Evolutionary conservation across 2,113 vertebrate genomes (phyloP), one percentile per base, ranked within the genome.

Genomic region (Eidolon helvum): DNA sequence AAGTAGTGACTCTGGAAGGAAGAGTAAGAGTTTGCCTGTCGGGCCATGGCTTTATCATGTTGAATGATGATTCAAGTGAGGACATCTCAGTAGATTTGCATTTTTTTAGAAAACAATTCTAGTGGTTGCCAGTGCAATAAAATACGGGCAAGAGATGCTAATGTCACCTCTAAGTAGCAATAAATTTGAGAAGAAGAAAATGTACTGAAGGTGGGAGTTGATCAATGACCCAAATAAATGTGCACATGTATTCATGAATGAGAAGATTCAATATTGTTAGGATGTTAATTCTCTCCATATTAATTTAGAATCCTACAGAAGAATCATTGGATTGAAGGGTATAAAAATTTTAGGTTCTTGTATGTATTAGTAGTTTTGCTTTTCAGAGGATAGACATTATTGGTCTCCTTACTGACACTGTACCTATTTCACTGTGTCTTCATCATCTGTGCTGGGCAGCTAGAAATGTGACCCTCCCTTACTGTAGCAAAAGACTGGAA

Each of bases 281-380:
- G 30, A 94, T 75, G 30, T 61, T 87, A 35, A 59, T 77, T 82
- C 35, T 71, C 28, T 43, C 74, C 21, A 53, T 61, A 71, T 83
- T 85, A 95, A 65, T 88, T 22, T 92, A 90, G 71, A 95, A 87
- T 94, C 38, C 28, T 96, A 63, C 75, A 87, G 85, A 93, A 26
- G 75, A 96, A 57, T 90, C 5, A 0, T 66, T 80, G 26, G 16
- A 26, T 91, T 82, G 92, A 93, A 96, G 16, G 55, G 3, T 72
- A 72, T 75, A 86, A 89, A 91, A 8, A 83, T 72, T 91, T 97
- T 72, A 97, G 85, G 18, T 92, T 91, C n/a, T 90, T 78, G 30
- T 91, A n/a, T 57, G 28, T 57, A 63, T 82, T 69, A 87, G 66
- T 50, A 90, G 19, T 66, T 92, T 87, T 87, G 33, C 40, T 88